A percentile compares a stretch with the other conserved stretches of the same genome.
phyloP scores from a whole-genome alignment of 1,140 invertebrate genomes.

The Listronotus bonariensis region DNA sequence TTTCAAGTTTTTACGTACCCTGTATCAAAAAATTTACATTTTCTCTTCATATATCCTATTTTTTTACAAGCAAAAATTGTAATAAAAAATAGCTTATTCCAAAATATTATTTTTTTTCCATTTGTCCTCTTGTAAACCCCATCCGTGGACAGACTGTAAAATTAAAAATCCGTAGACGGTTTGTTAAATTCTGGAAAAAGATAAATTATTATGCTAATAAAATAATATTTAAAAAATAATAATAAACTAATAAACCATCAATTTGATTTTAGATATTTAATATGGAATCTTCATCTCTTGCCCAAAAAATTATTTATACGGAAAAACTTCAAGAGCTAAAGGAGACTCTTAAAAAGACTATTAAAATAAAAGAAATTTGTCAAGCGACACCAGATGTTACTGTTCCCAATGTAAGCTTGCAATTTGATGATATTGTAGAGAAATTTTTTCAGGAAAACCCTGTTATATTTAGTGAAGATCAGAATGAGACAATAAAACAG shows the following conservation, averaged over 20 bases:
- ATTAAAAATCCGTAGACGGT: too few relatives aligned
- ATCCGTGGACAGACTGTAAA: too few relatives aligned
- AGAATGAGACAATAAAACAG: slow-evolving; percentile 31
- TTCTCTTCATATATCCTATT: too few relatives aligned
- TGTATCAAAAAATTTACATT: too few relatives aligned
- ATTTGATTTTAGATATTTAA: slow-evolving; percentile 56
- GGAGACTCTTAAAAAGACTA: slow-evolving; percentile 39
- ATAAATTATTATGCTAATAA: too few relatives aligned
- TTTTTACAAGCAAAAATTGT: too few relatives aligned
- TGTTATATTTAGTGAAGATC: slow-evolving; percentile 34
- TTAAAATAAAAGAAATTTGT: slow-evolving; percentile 50
- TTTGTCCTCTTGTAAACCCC: too few relatives aligned
- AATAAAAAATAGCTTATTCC: too few relatives aligned
- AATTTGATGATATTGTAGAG: slow-evolving; percentile 52
- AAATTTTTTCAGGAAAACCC: slow-evolving; percentile 53
- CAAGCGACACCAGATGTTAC: slow-evolving; percentile 48
- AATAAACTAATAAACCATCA: not conserved
- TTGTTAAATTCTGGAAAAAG: too few relatives aligned
- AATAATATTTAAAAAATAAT: too few relatives aligned
- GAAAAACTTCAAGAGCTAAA: slow-evolving; percentile 56
- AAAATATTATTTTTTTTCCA: too few relatives aligned
- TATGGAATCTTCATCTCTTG: slow-evolving; percentile 53
- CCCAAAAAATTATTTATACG: slow-evolving; percentile 55
- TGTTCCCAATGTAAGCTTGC: slow-evolving; percentile 36
- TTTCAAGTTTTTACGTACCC: too few relatives aligned